phyloP scores from a whole-genome alignment of 2,113 vertebrate genomes.

The Athene noctua region DNA sequence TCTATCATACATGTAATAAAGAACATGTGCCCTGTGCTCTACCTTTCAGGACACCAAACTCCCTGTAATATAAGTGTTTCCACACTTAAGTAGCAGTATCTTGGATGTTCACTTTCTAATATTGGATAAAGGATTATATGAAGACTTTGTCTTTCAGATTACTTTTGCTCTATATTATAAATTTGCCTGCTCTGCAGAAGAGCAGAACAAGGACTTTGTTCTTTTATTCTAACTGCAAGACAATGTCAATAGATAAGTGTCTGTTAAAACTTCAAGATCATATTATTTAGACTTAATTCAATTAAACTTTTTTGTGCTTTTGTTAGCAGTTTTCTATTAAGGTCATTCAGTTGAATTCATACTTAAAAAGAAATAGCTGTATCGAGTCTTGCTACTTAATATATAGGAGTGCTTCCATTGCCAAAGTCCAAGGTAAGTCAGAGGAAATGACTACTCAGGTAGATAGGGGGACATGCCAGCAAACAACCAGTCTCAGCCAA shows the following conservation, averaged over 20 bases:
- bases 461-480: not conserved
- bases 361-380: conserved; percentile 14
- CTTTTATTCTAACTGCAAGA: not conserved
- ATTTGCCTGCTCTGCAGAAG: conserved; percentile 21
- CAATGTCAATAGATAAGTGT: conserved; percentile 48
- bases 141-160: not conserved
- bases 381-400: not conserved
- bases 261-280: conserved; percentile 33
- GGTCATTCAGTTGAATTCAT: not conserved
- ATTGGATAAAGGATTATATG: not conserved
- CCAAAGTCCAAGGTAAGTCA: conserved; percentile 40
- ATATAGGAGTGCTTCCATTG: not conserved
- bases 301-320: conserved; percentile 40
- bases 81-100: not conserved
- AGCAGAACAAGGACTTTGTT: conserved; percentile 29
- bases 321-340: conserved; percentile 49
- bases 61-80: rapidly evolving
- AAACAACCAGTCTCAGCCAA: not conserved
- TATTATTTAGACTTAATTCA: conserved; percentile 58
- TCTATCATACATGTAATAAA: not conserved
- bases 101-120: not conserved
- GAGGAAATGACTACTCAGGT: not conserved
- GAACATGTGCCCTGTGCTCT: rapidly evolving
- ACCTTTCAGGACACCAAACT: not conserved
- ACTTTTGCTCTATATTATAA: not conserved